Percentiles rank a stretch among this genome's conserved stretches.
phyloP scores from a whole-genome alignment of 1,140 invertebrate species.

The Antheraea mylitta region DNA sequence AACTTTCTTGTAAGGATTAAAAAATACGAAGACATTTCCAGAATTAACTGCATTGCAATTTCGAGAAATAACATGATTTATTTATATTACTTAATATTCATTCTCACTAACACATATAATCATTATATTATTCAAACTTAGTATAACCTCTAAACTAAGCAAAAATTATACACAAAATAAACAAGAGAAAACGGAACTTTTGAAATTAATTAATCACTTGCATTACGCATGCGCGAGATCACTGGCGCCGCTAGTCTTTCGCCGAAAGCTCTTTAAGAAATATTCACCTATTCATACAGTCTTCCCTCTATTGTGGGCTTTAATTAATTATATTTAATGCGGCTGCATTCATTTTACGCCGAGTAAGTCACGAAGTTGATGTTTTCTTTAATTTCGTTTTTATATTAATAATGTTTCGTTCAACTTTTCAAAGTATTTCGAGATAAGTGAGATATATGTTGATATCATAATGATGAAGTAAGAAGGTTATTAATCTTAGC shows the following conservation, averaged over 20 bases:
- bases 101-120: no score
- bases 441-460: background rate
- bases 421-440: constrained; percentile 4
- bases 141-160: background rate
- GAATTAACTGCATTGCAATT: no score
- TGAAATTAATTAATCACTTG: constrained; percentile 37
- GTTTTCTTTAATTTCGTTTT: constrained; percentile 14
- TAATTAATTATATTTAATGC: constrained; percentile 72
- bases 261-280: constrained; percentile 38
- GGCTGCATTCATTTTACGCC: constrained; percentile 36
- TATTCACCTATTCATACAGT: constrained; percentile 40
- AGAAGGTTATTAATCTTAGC: no score
- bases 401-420: constrained; percentile 14
- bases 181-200: constrained; percentile 2
- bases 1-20: no score
- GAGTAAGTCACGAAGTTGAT: constrained; percentile 13
- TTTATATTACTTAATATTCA: no score
- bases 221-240: constrained; percentile 39
- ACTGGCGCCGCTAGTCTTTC: constrained; percentile 38
- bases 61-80: no score
- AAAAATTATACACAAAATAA: background rate
- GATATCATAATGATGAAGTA: no score
- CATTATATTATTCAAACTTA: background rate
- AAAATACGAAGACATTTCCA: no score
- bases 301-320: constrained; percentile 41